Base-by-base conservation (phyloP, 2,797 vertebrate species). In the Paratrypauchen microcephalus region DNA sequence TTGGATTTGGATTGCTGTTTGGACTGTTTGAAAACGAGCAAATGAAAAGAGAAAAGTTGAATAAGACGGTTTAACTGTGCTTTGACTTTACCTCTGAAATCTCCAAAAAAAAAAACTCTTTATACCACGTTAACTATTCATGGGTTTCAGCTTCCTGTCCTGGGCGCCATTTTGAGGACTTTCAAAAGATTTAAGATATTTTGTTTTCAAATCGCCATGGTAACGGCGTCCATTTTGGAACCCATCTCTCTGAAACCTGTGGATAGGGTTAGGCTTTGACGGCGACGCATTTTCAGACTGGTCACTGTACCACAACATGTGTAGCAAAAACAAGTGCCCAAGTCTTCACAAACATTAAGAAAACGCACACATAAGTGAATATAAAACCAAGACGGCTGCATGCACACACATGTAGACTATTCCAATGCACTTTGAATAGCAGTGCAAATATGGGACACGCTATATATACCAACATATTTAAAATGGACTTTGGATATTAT, bases 301-400 rank as follows among this genome's bases (percentile, higher is more conserved):
- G 91, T 93, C 93, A 94, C 93, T 94, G 93, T 94, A 93, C 93
- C 88, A 90, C 86, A 85, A 77, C 83, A 86, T 91, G 87, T 92
- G 93, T 93, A 93, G 92, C 92, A 94, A 90, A 92, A 93, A 92
- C 83, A 94, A 94, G 93, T 93, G 92, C 93, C 93, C 92, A 92
- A 90, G 23, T 57, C 13, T 57, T 24, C 55, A 57, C 55, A 28
- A 12, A 13, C 55, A 28, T 24, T 24, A 15, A 24, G 54, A 56
- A 5, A 24, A 24, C 54, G 54, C 54, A 56, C 54, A 56, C 54
- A 56, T 23, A 6, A 24, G 11, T 19, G 19, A 5, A 52, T 7
- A 52, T 18, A 21, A 21, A 23, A 21, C 9, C 5, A 54, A 81
- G 83, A 82, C 52, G 82, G 82, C 78, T 87, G 83, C 88, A 88